Evolutionary conservation across 2,888 invertebrate species (phyloP).

Genomic region (Eristalis pertinax): DNA sequence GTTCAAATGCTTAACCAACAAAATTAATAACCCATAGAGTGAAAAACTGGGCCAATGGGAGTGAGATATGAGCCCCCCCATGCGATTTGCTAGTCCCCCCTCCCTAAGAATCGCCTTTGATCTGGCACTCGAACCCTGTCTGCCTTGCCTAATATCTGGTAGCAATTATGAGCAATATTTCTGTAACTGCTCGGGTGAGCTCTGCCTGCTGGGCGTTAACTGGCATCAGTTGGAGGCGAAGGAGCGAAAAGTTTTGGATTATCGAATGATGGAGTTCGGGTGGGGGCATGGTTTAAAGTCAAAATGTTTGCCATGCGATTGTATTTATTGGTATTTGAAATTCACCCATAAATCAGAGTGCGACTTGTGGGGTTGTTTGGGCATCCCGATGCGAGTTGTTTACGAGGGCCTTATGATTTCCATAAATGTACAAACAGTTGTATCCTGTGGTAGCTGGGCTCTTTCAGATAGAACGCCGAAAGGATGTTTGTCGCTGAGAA

Average conservation of each 20-base stretch:
- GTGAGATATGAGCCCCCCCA: conserved; percentile 34
- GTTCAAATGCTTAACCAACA: conserved; percentile 57
- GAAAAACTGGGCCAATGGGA: conserved; percentile 32
- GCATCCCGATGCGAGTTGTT: conserved; percentile 40
- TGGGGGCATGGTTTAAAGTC: not conserved
- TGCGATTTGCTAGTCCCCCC: conserved; percentile 43
- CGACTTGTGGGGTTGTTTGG: conserved; percentile 17
- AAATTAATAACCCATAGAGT: conserved; percentile 70
- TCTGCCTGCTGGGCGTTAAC: conserved; percentile 5
- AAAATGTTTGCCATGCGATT: conserved; percentile 61
- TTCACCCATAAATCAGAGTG: conserved; percentile 51
- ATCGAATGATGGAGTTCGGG: conserved; percentile 2
- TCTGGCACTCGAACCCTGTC: not conserved
- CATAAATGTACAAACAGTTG: conserved; percentile 20
- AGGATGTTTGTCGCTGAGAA: not conserved
- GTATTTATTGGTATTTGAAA: conserved; percentile 63
- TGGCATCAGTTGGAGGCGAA: not conserved
- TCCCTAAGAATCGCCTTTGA: conserved; percentile 15
- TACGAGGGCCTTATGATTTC: conserved; percentile 47
- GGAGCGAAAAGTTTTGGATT: not conserved
- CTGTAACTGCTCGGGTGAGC: conserved; percentile 44
- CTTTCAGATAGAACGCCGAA: not conserved
- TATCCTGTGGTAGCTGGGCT: conserved; percentile 4
- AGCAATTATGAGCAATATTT: conserved; percentile 68
- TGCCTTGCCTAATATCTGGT: conserved; percentile 48